Percentiles rank a stretch among this genome's conserved stretches.
These are phyloP conservation scores for Aproaerema taeniolella DNA, from an alignment of 2,888 invertebrate species.

Conservation along the genomic window DNA sequence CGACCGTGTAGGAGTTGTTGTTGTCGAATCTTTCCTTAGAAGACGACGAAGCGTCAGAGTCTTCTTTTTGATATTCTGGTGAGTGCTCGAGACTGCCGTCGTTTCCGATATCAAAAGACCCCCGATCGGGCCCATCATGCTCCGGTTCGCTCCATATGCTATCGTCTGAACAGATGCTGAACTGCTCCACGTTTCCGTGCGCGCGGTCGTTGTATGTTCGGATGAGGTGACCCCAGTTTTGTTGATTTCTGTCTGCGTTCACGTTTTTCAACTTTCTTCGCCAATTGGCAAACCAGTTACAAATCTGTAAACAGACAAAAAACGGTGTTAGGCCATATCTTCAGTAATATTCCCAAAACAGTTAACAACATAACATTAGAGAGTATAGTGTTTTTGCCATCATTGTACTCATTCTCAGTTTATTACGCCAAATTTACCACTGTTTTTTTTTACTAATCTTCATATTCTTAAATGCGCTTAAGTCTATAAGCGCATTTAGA, in stretches of 20 bases:
- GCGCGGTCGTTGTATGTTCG: constrained; percentile 85
- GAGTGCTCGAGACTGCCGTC: constrained; percentile 46
- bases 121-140: constrained; percentile 39
- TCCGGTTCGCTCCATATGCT: constrained; percentile 87
- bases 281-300: constrained; percentile 92
- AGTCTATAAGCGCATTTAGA: no score
- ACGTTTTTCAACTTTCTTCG: constrained; percentile 86
- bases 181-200: constrained; percentile 87
- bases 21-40: constrained; percentile 49
- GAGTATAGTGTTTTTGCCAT: no score
- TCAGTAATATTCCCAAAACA: no score
- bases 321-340: no score
- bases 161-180: constrained; percentile 86
- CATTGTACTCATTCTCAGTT: no score
- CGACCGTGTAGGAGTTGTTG: constrained; percentile 45
- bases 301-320: constrained; percentile 75
- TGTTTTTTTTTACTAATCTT: no score
- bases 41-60: constrained; percentile 46
- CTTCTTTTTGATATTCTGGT: constrained; percentile 41
- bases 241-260: constrained; percentile 81
- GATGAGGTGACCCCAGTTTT: constrained; percentile 85
- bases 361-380: no score
- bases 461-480: not conserved
- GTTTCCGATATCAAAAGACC: constrained; percentile 39
- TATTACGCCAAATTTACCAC: no score